Evolutionary conservation across 2,888 invertebrate genomes (phyloP).

Genomic region (Acronicta aceris): DNA sequence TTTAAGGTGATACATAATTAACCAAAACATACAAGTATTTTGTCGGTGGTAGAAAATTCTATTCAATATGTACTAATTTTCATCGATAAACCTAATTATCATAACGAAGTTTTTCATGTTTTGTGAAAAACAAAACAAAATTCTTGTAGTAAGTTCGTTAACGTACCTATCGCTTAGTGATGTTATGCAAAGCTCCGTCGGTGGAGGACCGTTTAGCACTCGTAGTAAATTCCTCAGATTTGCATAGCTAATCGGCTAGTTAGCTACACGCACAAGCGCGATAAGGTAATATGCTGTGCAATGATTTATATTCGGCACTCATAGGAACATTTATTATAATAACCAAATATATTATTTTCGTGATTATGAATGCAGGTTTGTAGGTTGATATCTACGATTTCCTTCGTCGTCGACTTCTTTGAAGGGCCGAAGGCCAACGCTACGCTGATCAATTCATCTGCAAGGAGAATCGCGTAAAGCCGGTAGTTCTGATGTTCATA

Average conservation of each 20-base stretch:
- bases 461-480: no score
- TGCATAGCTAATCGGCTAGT: slow-evolving; percentile 78
- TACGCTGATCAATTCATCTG: no score
- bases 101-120: no score
- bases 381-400: slow-evolving; percentile 12
- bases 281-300: slow-evolving; percentile 73
- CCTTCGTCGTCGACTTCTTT: not conserved
- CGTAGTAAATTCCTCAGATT: slow-evolving; percentile 73
- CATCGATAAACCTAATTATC: no score
- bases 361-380: slow-evolving; percentile 34
- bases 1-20: no score
- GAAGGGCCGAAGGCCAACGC: no score
- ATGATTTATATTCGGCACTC: slow-evolving; percentile 72
- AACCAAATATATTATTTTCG: slow-evolving; percentile 63
- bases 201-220: slow-evolving; percentile 68
- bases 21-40: no score
- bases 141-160: no score
- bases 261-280: slow-evolving; percentile 68
- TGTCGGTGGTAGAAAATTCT: no score
- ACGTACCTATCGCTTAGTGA: slow-evolving; percentile 31
- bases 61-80: no score
- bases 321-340: slow-evolving; percentile 63
- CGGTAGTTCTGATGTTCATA: no score
- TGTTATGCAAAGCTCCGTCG: slow-evolving; percentile 49
- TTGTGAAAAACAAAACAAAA: no score